A percentile compares a stretch with the other conserved stretches of the same genome.
Conservation (phyloP, 2,113 vertebrate genomes). For the Mugil cephalus region DNA sequence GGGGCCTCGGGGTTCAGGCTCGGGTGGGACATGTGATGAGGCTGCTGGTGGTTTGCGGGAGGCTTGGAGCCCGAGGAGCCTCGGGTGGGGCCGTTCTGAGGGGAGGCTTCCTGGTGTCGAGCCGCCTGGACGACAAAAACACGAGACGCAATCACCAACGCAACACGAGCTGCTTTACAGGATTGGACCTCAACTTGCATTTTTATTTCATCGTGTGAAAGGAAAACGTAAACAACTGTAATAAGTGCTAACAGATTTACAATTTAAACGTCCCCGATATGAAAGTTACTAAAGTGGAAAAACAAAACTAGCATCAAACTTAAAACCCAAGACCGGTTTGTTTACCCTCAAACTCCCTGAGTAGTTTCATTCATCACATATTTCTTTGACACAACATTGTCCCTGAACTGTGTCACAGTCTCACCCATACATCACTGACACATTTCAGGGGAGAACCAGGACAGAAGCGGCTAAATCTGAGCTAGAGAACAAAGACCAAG, state of each 20-base stretch:
- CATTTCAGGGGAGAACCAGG: background rate
- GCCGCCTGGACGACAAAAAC: conserved; percentile 52
- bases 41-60: conserved; percentile 65
- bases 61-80: conserved; percentile 67
- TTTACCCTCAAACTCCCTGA: background rate
- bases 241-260: no score
- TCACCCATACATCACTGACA: background rate
- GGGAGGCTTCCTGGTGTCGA: conserved; percentile 78
- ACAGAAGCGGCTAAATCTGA: conserved; percentile 3
- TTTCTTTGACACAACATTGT: background rate
- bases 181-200: no score
- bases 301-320: no score
- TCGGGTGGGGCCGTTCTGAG: conserved; percentile 84
- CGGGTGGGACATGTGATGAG: conserved; percentile 83
- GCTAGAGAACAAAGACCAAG: conserved; percentile 16
- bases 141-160: background rate
- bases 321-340: background rate
- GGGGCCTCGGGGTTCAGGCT: conserved; percentile 70
- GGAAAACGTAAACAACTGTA: no score
- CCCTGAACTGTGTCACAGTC: background rate
- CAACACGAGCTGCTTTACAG: background rate
- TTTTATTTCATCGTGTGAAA: no score
- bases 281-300: no score
- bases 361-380: background rate
- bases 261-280: no score